phyloP scores from a whole-genome alignment of 2,888 invertebrate genomes.

The Aphidoletes aphidimyza region DNA sequence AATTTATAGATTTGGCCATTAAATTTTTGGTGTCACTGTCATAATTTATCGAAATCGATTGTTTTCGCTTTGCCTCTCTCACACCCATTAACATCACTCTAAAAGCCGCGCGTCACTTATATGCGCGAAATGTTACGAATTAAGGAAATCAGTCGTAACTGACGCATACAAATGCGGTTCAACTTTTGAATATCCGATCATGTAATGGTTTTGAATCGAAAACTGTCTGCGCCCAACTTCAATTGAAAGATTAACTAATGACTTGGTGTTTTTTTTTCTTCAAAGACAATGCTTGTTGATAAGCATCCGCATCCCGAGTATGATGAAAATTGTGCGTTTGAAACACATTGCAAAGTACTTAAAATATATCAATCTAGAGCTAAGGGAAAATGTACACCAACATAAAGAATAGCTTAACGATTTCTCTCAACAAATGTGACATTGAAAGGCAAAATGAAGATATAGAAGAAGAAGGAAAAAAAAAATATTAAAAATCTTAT shows the following conservation, averaged over 20 bases:
- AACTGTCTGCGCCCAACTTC: not conserved
- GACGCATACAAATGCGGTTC: not conserved
- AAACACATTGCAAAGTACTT: no score
- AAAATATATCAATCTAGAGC: no score
- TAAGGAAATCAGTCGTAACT: slow-evolving; percentile 14
- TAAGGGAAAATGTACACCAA: no score
- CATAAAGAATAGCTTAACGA: no score
- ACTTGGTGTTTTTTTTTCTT: no score
- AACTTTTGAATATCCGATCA: not conserved
- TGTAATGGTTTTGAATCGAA: not conserved
- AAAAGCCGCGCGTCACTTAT: not conserved
- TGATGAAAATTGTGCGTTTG: no score
- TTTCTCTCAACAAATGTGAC: no score
- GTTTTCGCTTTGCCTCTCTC: not conserved
- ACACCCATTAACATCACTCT: not conserved
- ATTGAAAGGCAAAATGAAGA: no score
- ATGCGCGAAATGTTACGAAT: not conserved
- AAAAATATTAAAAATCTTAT: no score
- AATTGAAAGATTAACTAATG: not conserved
- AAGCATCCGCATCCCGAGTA: no score
- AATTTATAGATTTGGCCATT: slow-evolving; percentile 47
- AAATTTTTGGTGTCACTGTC: slow-evolving; percentile 45
- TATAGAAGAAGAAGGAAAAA: no score
- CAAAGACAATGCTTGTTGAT: not conserved
- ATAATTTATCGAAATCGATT: slow-evolving; percentile 44